Percentiles rank a stretch among this genome's conserved stretches.
phyloP scores from a whole-genome alignment of 92 coral and sea anemone species.

The Ricordea florida region DNA sequence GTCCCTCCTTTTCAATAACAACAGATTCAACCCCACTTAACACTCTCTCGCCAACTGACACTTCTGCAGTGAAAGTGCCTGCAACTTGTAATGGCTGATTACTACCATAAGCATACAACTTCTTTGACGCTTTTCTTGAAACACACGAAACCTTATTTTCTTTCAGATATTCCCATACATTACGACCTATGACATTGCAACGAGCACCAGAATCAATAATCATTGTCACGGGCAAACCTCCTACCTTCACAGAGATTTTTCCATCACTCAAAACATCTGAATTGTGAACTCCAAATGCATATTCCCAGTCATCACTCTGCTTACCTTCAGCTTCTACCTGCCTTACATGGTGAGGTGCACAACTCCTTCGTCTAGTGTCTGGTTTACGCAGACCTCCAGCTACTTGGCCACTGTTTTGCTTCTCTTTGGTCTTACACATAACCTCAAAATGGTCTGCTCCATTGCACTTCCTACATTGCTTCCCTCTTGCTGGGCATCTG shows the following conservation, averaged over 20 bases:
- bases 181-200: conserved; percentile 50
- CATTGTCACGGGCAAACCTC: conserved; percentile 31
- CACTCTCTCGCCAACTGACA: conserved; percentile 12
- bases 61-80: conserved; percentile 23
- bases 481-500: too few species aligned
- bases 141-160: conserved; percentile 8
- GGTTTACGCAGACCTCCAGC: background rate
- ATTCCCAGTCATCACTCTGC: background rate
- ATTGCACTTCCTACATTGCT: too few species aligned
- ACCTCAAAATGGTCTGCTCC: background rate
- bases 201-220: conserved; percentile 70
- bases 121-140: background rate
- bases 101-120: conserved; percentile 25
- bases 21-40: conserved; percentile 25
- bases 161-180: conserved; percentile 40
- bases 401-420: background rate
- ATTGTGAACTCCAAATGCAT: conserved; percentile 41
- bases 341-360: background rate
- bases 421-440: conserved; percentile 14
- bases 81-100: conserved; percentile 18
- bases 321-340: background rate
- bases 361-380: background rate
- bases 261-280: background rate
- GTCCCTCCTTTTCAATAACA: conserved; percentile 20
- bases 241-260: conserved; percentile 5